Conservation (phyloP, 2,113 vertebrate species). For the Furnarius figulus region DNA sequence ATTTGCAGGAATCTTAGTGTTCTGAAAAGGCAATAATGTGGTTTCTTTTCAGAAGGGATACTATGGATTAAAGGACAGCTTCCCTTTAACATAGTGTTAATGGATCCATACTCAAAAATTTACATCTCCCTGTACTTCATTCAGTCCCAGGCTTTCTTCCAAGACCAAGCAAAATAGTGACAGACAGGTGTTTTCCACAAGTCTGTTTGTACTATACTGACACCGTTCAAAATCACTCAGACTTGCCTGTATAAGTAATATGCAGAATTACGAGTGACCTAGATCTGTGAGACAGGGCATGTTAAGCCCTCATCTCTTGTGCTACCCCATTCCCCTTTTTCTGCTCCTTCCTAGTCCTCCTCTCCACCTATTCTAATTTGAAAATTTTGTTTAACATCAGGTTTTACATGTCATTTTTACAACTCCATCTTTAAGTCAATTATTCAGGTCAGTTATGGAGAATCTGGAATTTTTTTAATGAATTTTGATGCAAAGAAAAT, state of each 20-base stretch:
- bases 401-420: not conserved
- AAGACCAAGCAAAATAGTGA: not conserved
- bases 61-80: not conserved
- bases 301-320: not conserved
- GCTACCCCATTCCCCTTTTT: not conserved
- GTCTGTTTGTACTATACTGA: not conserved
- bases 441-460: not conserved
- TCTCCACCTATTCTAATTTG: not conserved
- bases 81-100: not conserved
- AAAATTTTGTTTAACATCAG: not conserved
- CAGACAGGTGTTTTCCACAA: not conserved
- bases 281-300: not conserved
- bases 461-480: not conserved
- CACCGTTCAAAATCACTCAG: not conserved
- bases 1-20: not conserved
- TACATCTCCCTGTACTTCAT: not conserved
- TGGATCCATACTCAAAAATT: not conserved
- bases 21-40: not conserved
- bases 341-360: too few species aligned
- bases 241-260: not conserved
- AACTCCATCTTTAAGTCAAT: not conserved
- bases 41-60: not conserved
- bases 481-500: not conserved
- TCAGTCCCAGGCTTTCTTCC: not conserved
- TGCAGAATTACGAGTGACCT: not conserved